Evolutionary conservation across 2,888 invertebrate genomes (phyloP), one percentile per base, ranked within the genome.

Genomic region (Perithous albicinctus): DNA sequence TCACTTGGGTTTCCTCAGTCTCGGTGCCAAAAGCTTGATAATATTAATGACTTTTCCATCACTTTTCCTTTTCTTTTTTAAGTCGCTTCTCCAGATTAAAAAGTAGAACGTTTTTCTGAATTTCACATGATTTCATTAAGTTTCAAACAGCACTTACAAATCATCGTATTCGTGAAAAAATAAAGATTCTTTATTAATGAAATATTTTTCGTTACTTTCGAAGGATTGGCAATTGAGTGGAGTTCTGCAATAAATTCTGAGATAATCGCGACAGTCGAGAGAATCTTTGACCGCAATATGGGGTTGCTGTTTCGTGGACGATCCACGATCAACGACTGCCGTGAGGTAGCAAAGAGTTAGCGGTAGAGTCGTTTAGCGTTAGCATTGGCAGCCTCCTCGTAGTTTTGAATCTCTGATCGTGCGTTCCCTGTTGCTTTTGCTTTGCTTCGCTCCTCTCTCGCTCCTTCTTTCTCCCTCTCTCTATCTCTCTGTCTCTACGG

Each of bases 251-350:
- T 23, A 23, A 7, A 1, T 10, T 20, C 10, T 20, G 2, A 51
- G 10, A 10, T 12, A 23, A 51, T 20, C 32, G 15, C 56, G 29
- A 8, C 18, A 18, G n/a, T 4, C 6, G 7, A 32, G 32, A n/a
- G 18, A 41, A 18, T 10, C 15, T 67, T n/a, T 66, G 26, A 56
- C 43, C 75, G 78, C 83, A 67, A 75, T n/a, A n/a, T 64, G 18
- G 26, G 64, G 35, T 69, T 64, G 85, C 78, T 88, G 86, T 82
- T 87, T 80, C 88, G 83, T 84, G 86, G 76, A 86, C 89, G 89
- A 85, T 87, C 85, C 85, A 89, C 89, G 89, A 89, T 89, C 89
- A 89, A 88, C 89, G 87, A 88, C 89, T 88, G 87, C 85, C 78
- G 77, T 76, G 75, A 86, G 85, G 86, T 85, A 87, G 85, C 56